A percentile compares a stretch with the other conserved stretches of the same genome.
Evolutionary conservation across 2,113 vertebrate genomes (phyloP).

Genomic region (Neolamprologus fasciatus): DNA sequence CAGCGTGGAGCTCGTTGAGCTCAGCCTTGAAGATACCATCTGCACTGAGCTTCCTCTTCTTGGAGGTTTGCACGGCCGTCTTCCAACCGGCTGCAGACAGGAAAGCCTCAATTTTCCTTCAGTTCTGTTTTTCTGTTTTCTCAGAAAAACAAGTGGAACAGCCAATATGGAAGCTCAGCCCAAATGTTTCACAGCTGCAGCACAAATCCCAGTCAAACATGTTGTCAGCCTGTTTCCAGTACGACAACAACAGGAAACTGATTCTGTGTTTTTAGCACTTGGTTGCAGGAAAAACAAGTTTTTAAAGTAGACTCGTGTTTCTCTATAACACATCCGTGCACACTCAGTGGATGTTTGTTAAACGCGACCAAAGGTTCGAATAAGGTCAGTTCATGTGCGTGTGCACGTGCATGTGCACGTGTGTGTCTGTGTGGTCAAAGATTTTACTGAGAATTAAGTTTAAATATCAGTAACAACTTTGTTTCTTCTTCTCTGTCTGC

Average conservation of each 20-base stretch:
- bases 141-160: not conserved
- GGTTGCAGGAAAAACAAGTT: not conserved
- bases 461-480: not conserved
- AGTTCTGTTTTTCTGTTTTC: not conserved
- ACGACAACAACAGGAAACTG: rapidly evolving
- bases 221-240: not conserved
- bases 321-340: not conserved
- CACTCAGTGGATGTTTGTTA: not conserved
- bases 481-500: not conserved
- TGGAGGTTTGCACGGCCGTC: not conserved
- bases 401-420: not conserved
- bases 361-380: not conserved
- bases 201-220: not conserved
- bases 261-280: not conserved
- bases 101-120: not conserved
- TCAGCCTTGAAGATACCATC: not conserved
- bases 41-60: not conserved
- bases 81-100: not conserved
- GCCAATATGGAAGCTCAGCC: rapidly evolving
- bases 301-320: not conserved
- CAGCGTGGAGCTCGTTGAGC: not conserved
- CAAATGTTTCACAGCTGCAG: not conserved
- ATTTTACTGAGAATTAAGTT: not conserved
- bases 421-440: not conserved
- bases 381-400: rapidly evolving